Evolutionary conservation across 2,888 invertebrate genomes (phyloP), one percentile per base, ranked within the genome.

Genomic region (Zootermopsis nevadensis): DNA sequence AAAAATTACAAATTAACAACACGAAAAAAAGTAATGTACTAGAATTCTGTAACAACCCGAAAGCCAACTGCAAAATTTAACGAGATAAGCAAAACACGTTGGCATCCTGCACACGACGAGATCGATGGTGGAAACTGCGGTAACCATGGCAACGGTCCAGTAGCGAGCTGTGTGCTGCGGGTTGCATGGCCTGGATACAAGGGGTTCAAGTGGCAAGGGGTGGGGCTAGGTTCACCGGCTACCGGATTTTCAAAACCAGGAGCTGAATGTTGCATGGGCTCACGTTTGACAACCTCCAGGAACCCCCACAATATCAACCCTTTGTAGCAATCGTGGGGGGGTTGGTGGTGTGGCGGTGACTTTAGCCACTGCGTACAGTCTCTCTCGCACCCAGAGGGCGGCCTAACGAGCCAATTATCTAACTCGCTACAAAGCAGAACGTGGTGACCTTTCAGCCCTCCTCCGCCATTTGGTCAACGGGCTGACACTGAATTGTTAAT

Each of bases 71-170:
- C 38, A 35, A 35, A 72, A 1, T 42, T 8, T 6, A 74, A 74
- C 33, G 74, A 38, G 74, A 74, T 74, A 7, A 74, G 69, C 33
- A 35, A 38, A 74, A 31, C 74, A 38, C 38, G 74, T 74, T 74
- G 74, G 74, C 24, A 74, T 38, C 74, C 74, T 74, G 60, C 27
- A 66, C n/a, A 31, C 8, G 55, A 30, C 22, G 55, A 82, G 84
- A 84, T 84, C 84, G 84, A 84, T 84, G 84, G 69, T 83, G 84
- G 84, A 84, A 82, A 81, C 84, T 82, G 79, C 74, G 42, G 84
- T 84, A 69, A 67, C 83, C 81, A 84, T 84, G 77, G 82, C 82
- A 60, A 83, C 84, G 60, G 82, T 67, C 76, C 80, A 60, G 60
- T 60, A 60, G 60, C n/a, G 60, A 60, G 60, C 60, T 60, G 42